Conservation (phyloP, 2,797 vertebrate species). For the Glyptemys insculpta region DNA sequence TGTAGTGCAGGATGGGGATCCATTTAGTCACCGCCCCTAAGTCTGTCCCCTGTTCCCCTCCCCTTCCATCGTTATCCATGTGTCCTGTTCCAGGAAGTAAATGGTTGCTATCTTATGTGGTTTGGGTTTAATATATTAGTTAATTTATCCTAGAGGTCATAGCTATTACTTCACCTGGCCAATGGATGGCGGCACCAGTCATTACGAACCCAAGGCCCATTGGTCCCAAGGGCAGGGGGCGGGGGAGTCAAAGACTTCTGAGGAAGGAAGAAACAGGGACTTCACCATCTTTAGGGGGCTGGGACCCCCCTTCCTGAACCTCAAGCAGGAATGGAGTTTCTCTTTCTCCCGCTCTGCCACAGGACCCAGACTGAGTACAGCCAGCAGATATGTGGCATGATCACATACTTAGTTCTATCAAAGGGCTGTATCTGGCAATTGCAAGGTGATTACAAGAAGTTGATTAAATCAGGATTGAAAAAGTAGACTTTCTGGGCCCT, state of each 20-base stretch:
- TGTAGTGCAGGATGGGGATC: no score
- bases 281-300: not conserved
- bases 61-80: no score
- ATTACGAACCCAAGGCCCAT: not conserved
- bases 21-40: no score
- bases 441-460: not conserved
- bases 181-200: not conserved
- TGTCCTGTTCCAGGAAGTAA: no score
- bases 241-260: not conserved
- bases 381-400: not conserved
- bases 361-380: rapidly evolving
- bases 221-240: not conserved
- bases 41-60: no score
- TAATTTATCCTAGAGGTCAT: no score
- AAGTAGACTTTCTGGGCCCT: rapidly evolving
- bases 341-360: rapidly evolving
- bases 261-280: not conserved
- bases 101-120: no score
- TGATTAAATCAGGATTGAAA: not conserved
- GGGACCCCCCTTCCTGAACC: not conserved
- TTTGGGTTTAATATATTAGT: no score
- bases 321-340: not conserved
- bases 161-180: no score
- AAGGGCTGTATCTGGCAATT: not conserved
- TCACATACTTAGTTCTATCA: not conserved